Base-by-base conservation (phyloP, 2,888 invertebrate genomes). In the Morpho deidamia region DNA sequence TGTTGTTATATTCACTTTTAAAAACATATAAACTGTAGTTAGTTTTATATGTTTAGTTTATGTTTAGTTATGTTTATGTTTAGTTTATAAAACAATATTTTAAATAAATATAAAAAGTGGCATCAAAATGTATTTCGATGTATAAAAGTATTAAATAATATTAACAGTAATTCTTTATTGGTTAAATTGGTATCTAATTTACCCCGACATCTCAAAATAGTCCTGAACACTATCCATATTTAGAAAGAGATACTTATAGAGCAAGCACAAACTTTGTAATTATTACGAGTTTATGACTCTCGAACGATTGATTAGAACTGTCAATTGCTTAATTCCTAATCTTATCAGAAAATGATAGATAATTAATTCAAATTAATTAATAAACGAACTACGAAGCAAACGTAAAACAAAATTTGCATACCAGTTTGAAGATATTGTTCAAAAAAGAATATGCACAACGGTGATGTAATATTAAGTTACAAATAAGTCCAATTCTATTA, bases 261-360 rank as follows among this genome's bases (percentile, higher is more conserved):
- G 8, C 1, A 1, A 10, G 11, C 11, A 37, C 11, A 37, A 37
- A 51, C 53, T 53, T 51, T 51, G 42, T 41, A 43, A 38, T 11
- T 35, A 11, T 37, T 37, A 23, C 37, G 14, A n/a, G n/a, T 14
- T 7, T n/a, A 45, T 11, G 37, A 37, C 11, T 14, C n/a, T 37
- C 1, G 9, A n/a, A 45, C 14, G 2, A 10, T 14, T 8, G 32
- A 38, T 14, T 23, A 45, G 14, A 39, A 40, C 1, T 32, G 14
- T 11, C 10, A 40, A 41, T 33, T 34, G 37, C 9, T 33, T 34
- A 51, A 47, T 54, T 47, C n/a, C 11, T 51, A 51, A 56, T 61
- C 61, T 57, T 57, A 59, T 59, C 59, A 50, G 23, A 49, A 55
- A 40, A 32, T 32, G 40, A 41, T 56, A 52, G 55, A 55, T 51